These are phyloP conservation scores for Gastracanthus pulcherrimus DNA, from an alignment of 2,888 invertebrate genomes.

Conservation along the genomic window DNA sequence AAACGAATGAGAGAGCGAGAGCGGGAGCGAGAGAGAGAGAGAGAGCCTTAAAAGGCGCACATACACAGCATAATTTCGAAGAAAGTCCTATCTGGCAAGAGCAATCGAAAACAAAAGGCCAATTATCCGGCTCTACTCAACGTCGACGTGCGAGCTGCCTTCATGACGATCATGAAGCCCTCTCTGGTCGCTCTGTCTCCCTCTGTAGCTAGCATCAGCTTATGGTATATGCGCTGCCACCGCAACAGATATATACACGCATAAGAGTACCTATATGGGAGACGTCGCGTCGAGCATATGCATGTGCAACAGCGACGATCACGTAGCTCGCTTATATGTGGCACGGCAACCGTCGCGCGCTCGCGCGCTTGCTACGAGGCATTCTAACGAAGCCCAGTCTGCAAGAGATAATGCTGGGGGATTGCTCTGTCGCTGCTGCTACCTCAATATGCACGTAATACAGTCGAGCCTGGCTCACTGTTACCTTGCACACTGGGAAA, in stretches of 20 bases:
- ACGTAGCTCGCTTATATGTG: constrained; percentile 55
- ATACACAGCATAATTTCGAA: constrained; percentile 18
- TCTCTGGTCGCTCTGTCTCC: neutral
- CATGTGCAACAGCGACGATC: constrained; percentile 43
- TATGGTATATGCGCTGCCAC: neutral
- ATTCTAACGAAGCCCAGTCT: constrained; percentile 59
- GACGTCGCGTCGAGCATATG: constrained; percentile 36
- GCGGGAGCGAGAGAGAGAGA: no score
- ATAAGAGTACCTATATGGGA: neutral
- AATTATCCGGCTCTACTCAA: constrained; percentile 35
- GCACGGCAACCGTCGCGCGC: constrained; percentile 55
- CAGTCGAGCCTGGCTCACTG: no score
- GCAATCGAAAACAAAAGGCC: constrained; percentile 49
- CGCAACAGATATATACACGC: neutral
- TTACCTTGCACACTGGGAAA: no score
- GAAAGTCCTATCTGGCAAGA: constrained; percentile 22
- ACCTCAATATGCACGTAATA: neutral
- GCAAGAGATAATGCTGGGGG: constrained; percentile 58
- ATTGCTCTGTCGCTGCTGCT: neutral
- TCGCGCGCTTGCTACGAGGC: constrained; percentile 50
- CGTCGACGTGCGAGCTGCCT: constrained; percentile 1
- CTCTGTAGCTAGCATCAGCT: neutral
- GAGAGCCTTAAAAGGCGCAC: neutral
- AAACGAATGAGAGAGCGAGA: neutral
- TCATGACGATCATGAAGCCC: neutral